phyloP scores from a whole-genome alignment of 2,888 invertebrate genomes.

The Priocnemis perturbator region DNA sequence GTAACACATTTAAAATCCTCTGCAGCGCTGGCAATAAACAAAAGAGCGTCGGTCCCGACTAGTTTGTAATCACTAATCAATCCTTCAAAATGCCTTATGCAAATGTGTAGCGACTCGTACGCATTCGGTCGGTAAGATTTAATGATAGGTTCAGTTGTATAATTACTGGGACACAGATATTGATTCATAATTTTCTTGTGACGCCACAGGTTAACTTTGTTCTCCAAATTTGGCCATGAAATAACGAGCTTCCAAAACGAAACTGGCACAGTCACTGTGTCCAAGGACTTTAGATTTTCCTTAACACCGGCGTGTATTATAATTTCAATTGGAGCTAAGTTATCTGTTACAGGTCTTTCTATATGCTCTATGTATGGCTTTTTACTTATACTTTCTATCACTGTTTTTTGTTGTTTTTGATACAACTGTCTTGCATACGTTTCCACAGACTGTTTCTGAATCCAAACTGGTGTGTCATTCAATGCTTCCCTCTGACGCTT shows the following conservation, averaged over 20 bases:
- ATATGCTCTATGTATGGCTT: slow-evolving; percentile 15
- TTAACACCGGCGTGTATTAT: slow-evolving; percentile 76
- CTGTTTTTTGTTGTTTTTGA: slow-evolving; percentile 73
- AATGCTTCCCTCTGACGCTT: slow-evolving; percentile 77
- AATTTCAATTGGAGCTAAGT: slow-evolving; percentile 74
- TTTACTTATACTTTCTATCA: slow-evolving; percentile 66
- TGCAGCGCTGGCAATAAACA: slow-evolving; percentile 62
- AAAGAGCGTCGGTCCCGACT: slow-evolving; percentile 65
- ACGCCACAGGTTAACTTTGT: slow-evolving; percentile 75
- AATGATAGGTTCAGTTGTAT: slow-evolving; percentile 59
- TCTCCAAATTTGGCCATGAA: slow-evolving; percentile 77
- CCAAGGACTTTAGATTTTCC: slow-evolving; percentile 75
- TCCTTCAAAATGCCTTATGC: slow-evolving; percentile 67
- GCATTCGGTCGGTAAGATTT: slow-evolving; percentile 63
- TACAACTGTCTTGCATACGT: slow-evolving; percentile 75
- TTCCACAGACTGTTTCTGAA: slow-evolving; percentile 72
- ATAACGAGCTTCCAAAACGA: slow-evolving; percentile 81
- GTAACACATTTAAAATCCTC: slow-evolving; percentile 57
- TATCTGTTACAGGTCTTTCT: slow-evolving; percentile 13
- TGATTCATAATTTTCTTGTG: slow-evolving; percentile 76
- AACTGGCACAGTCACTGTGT: slow-evolving; percentile 75
- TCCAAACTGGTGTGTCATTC: slow-evolving; percentile 78
- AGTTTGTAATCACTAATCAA: slow-evolving; percentile 55
- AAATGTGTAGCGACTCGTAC: slow-evolving; percentile 65
- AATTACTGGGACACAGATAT: slow-evolving; percentile 75